A percentile compares a stretch with the other conserved stretches of the same genome.
Evolutionary conservation across 2,888 invertebrate species (phyloP).

Genomic region (Platycnemis pennipes): DNA sequence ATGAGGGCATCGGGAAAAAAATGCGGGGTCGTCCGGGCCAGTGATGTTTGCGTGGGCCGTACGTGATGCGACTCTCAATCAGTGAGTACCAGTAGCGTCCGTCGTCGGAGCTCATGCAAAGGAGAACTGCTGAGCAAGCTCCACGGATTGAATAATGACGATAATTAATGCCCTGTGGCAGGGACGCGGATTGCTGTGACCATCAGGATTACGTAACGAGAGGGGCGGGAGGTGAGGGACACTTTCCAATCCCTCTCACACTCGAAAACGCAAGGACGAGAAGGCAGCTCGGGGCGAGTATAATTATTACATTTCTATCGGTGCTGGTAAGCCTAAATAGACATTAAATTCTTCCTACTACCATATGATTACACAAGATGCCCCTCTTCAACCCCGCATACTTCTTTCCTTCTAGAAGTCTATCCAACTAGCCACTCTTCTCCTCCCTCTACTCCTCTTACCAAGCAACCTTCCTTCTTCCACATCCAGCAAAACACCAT

Average conservation of each 20-base stretch:
- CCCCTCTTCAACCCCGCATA: too few relatives aligned
- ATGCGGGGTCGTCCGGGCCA: background rate
- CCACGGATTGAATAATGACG: background rate
- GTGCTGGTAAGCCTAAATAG: too few relatives aligned
- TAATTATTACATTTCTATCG: too few relatives aligned
- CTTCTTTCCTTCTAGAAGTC: too few relatives aligned
- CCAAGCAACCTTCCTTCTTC: too few relatives aligned
- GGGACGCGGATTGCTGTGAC: background rate
- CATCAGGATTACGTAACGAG: background rate
- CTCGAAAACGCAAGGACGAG: background rate
- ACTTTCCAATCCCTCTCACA: background rate
- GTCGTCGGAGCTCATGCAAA: background rate
- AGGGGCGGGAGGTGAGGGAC: background rate
- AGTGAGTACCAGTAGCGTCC: background rate
- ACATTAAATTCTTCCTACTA: too few relatives aligned
- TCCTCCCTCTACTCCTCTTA: too few relatives aligned
- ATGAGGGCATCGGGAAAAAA: background rate
- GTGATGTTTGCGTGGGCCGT: background rate
- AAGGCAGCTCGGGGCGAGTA: too few relatives aligned
- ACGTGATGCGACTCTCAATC: background rate
- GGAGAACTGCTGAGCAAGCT: background rate
- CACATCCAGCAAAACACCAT: too few relatives aligned
- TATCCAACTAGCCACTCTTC: too few relatives aligned
- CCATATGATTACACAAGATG: too few relatives aligned
- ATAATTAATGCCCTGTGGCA: background rate